phyloP scores from a whole-genome alignment of 2,113 vertebrate species.

The mouse (Mus musculus) region GRCm39 chr11:80566501-80567000 shows the following conservation, averaged over 20 bases:
- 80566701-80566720: neutral
- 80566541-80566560: neutral
- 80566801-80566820: neutral
- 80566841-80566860: too few relatives aligned
- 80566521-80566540: neutral
- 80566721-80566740: neutral
- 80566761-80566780: neutral
- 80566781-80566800: neutral
- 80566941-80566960: constrained; percentile 96
- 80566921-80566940: constrained; percentile 97
- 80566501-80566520: constrained; percentile 10
- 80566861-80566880: constrained; percentile 87
- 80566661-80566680: neutral
- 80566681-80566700: neutral
- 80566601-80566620: neutral
- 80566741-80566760: neutral
- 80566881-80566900: constrained; percentile 97
- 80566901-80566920: constrained; percentile 95
- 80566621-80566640: neutral
- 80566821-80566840: neutral
- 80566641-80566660: neutral
- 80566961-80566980: constrained; percentile 96
- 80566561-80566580: neutral
- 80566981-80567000: constrained; percentile 92
- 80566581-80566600: neutral